phyloP scores from a whole-genome alignment of 2,113 vertebrate species.

The Rhinolophus ferrumequinum region DNA sequence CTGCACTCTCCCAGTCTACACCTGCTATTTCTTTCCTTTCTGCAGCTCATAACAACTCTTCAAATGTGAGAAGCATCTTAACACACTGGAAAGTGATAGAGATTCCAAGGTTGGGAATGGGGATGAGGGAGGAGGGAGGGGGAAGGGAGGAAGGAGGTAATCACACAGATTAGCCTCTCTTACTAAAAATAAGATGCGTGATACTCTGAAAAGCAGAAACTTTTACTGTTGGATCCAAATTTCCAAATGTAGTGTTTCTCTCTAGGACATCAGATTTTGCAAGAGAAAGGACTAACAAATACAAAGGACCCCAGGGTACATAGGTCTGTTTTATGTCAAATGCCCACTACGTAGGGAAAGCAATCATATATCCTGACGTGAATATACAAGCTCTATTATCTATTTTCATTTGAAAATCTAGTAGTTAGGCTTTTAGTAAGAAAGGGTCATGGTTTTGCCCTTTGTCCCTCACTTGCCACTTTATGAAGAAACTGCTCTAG shows the following conservation, averaged over 20 bases:
- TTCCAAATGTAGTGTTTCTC: constrained; percentile 51
- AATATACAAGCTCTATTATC: neutral
- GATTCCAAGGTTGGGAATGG: constrained; percentile 52
- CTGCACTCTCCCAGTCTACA: neutral
- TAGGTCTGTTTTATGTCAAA: neutral
- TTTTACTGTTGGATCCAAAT: constrained; percentile 50
- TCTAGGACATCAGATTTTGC: constrained; percentile 38
- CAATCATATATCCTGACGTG: neutral
- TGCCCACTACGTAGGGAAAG: neutral
- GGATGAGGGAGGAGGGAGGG: neutral
- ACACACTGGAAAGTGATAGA: constrained; percentile 59
- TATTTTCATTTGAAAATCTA: neutral
- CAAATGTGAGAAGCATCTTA: constrained; percentile 70
- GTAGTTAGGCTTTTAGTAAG: neutral
- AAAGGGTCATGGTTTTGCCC: neutral
- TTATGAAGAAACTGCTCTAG: neutral
- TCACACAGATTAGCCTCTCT: constrained; percentile 57
- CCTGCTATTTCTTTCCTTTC: constrained; percentile 43
- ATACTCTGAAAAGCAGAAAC: constrained; percentile 56
- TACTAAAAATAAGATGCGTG: constrained; percentile 66
- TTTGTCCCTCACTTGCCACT: neutral
- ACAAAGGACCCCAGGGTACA: neutral
- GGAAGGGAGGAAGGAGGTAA: constrained; percentile 11
- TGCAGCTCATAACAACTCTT: constrained; percentile 37
- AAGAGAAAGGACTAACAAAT: constrained; percentile 43